phyloP scores from a whole-genome alignment of 30 jellyfish, hydroid and myxozoan genomes.

The Aurelia aurita complex sp. Pacific region DNA sequence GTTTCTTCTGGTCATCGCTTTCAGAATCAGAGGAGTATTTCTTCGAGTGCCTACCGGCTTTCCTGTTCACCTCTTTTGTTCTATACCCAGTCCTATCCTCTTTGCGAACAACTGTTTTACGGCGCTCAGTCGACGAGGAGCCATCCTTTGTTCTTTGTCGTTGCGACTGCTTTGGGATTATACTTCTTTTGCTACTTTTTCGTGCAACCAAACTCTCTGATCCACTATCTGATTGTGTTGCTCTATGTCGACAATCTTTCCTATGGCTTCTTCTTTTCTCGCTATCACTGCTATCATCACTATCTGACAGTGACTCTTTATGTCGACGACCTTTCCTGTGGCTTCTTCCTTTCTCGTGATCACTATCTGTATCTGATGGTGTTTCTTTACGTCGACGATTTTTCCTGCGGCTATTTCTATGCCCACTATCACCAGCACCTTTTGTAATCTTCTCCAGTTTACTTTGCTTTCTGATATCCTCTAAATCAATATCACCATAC shows the following conservation, averaged over 20 bases:
- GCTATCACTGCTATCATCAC: background rate
- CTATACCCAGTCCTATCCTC: background rate
- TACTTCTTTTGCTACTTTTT: background rate
- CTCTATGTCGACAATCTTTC: background rate
- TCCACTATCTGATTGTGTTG: background rate
- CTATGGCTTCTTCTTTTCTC: background rate
- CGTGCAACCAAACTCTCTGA: background rate
- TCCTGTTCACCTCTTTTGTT: background rate
- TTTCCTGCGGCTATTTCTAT: background rate
- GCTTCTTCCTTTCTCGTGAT: background rate
- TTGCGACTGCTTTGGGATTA: background rate
- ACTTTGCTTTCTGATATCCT: slow-evolving; percentile 3
- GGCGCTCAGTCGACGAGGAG: background rate
- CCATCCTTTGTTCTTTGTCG: background rate
- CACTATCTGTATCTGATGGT: background rate
- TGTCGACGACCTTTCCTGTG: background rate
- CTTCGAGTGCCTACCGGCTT: background rate
- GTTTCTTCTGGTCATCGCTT: background rate
- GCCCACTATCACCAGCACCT: background rate
- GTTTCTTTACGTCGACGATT: background rate
- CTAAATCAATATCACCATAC: slow-evolving; percentile 43
- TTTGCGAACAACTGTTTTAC: background rate
- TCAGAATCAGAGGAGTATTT: background rate
- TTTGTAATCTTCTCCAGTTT: background rate
- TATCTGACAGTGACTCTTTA: background rate